These are phyloP conservation scores for Drosophila robusta DNA, from an alignment of 2,888 invertebrate species.

Conservation along the genomic window DNA sequence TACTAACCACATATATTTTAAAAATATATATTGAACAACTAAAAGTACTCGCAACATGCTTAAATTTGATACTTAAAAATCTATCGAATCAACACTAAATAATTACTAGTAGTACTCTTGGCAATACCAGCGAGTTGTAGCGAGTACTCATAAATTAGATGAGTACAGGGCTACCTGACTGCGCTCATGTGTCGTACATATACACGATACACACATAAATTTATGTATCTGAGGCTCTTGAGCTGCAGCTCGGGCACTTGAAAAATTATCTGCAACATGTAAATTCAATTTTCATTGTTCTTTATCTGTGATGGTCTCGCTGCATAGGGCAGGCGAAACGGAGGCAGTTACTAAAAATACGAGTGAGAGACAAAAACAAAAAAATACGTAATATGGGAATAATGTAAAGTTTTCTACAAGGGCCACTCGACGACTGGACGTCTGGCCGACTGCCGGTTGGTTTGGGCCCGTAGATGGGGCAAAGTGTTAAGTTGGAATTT, in stretches of 20 bases:
- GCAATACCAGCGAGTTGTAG: constrained; percentile 33
- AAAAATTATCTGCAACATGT: constrained; percentile 83
- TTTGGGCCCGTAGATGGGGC: constrained; percentile 39
- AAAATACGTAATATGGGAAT: constrained; percentile 21
- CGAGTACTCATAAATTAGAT: constrained; percentile 18
- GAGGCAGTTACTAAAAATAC: constrained; percentile 72
- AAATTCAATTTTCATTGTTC: constrained; percentile 84
- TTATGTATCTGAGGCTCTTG: constrained; percentile 43
- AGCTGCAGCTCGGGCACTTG: constrained; percentile 69
- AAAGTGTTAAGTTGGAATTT: constrained; percentile 77
- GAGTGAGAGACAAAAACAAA: constrained; percentile 8
- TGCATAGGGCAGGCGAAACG: constrained; percentile 41
- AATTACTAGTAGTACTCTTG: not conserved
- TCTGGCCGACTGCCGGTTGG: constrained; percentile 7
- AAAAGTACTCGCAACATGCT: too few species aligned
- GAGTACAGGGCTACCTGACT: constrained; percentile 50
- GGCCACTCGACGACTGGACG: constrained; percentile 56
- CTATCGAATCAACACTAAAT: too few species aligned
- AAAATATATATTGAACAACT: too few species aligned
- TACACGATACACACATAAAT: constrained; percentile 13
- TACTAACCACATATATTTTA: too few species aligned
- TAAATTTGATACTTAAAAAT: too few species aligned
- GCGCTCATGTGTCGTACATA: constrained; percentile 49
- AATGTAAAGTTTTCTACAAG: constrained; percentile 41
- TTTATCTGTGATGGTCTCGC: constrained; percentile 69